A percentile compares a stretch with the other conserved stretches of the same genome.
Evolutionary conservation across 2,797 vertebrate species (phyloP).

Genomic region (Cossypha polioptera): DNA sequence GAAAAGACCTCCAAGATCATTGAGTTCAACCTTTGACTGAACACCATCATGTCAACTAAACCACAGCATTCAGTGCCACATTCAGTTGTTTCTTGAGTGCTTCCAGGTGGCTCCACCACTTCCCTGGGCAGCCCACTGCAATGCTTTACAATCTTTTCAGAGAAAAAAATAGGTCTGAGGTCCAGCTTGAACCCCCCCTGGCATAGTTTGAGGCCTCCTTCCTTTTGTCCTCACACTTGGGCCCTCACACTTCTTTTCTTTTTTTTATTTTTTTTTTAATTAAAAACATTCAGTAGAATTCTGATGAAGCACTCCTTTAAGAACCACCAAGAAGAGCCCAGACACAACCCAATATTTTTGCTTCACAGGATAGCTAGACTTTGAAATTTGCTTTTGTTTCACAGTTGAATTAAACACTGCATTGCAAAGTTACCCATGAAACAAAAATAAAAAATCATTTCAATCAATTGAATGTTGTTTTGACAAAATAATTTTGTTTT

Average conservation of each 20-base stretch:
- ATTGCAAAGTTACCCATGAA: slow-evolving; percentile 27
- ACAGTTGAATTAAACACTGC: slow-evolving; percentile 29
- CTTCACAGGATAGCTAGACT: not conserved
- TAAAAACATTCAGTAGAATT: not conserved
- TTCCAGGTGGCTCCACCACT: not conserved
- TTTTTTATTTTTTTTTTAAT: not conserved
- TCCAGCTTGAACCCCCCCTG: not conserved
- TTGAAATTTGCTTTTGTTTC: slow-evolving; percentile 26
- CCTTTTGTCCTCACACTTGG: not conserved
- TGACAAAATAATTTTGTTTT: slow-evolving; percentile 66
- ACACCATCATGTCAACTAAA: not conserved
- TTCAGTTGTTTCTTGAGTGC: not conserved
- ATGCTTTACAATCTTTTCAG: not conserved
- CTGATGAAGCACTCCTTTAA: not conserved
- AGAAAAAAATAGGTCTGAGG: not conserved
- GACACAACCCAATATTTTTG: not conserved
- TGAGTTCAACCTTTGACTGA: not conserved
- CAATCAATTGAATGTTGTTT: slow-evolving; percentile 43
- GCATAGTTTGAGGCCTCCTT: not conserved
- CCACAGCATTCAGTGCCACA: not conserved
- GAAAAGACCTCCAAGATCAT: not conserved
- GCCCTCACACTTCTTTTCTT: not conserved
- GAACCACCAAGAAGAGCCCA: not conserved
- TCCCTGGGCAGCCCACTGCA: not conserved
- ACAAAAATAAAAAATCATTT: slow-evolving; percentile 46